A percentile compares a stretch with the other conserved stretches of the same genome.
Conservation (phyloP, 1,140 invertebrate genomes). For the Drosophila eugracilis region DNA sequence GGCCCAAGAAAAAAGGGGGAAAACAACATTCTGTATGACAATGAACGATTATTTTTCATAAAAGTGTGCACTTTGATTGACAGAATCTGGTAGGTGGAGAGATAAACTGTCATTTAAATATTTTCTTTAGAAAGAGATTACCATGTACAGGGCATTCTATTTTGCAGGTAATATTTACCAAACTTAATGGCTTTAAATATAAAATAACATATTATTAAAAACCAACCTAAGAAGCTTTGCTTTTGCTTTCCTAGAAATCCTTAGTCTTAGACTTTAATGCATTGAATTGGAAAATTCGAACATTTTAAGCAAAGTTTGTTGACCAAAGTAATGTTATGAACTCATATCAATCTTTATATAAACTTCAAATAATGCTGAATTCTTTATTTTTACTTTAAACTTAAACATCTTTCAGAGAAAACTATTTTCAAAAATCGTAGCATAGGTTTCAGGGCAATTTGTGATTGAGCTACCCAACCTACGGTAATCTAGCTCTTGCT, state of each 20-base stretch:
- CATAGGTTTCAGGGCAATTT: constrained; percentile 27
- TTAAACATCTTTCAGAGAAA: too few species aligned
- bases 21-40: constrained; percentile 38
- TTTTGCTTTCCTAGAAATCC: too few species aligned
- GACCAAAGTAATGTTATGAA: too few species aligned
- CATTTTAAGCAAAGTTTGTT: too few species aligned
- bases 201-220: too few species aligned
- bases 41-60: constrained; percentile 53
- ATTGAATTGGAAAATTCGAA: too few species aligned
- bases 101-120: constrained; percentile 23
- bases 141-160: not conserved
- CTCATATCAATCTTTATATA: too few species aligned
- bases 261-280: too few species aligned
- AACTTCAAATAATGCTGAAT: too few species aligned
- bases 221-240: too few species aligned
- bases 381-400: too few species aligned
- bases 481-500: constrained; percentile 7
- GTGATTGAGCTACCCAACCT: not conserved
- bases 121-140: constrained; percentile 4
- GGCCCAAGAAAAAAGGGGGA: constrained; percentile 9
- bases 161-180: not conserved
- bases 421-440: constrained; percentile 3
- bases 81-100: constrained; percentile 14
- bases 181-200: too few species aligned
- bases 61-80: constrained; percentile 45